Conservation (phyloP, 2,113 vertebrate species). For the Galeopterus variegatus region DNA sequence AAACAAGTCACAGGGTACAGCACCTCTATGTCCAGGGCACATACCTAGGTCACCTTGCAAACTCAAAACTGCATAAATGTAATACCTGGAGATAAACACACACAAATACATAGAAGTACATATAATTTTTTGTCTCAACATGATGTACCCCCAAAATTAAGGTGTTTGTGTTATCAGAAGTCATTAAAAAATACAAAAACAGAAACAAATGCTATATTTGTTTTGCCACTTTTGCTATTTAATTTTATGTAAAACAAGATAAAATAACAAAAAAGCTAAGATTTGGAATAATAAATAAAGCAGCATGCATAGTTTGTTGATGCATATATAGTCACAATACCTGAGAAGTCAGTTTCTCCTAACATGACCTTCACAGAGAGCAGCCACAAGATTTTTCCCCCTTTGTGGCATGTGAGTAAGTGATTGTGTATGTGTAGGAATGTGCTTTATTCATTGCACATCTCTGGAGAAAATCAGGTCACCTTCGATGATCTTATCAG, state of each 20-base stretch:
- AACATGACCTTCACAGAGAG: background rate
- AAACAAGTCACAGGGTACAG: background rate
- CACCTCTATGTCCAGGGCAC: background rate
- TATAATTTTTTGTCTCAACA: background rate
- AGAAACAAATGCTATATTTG: background rate
- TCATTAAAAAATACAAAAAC: background rate
- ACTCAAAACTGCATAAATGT: background rate
- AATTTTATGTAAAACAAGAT: slow-evolving; percentile 27
- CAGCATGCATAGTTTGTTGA: background rate
- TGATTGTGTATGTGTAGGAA: background rate
- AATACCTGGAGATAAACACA: background rate
- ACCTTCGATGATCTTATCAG: slow-evolving; percentile 79
- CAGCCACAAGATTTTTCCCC: too few species aligned
- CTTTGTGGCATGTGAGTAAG: background rate
- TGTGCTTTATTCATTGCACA: slow-evolving; percentile 50
- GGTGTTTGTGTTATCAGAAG: background rate
- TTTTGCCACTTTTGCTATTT: background rate
- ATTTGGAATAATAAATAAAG: background rate
- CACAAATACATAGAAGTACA: background rate
- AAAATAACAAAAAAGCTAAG: background rate
- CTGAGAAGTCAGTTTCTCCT: background rate
- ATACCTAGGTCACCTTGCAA: background rate
- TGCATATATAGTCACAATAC: background rate
- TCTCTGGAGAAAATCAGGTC: slow-evolving; percentile 74
- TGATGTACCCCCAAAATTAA: background rate